phyloP scores from a whole-genome alignment of 2,797 vertebrate species.

The Cyclura pinguis region DNA sequence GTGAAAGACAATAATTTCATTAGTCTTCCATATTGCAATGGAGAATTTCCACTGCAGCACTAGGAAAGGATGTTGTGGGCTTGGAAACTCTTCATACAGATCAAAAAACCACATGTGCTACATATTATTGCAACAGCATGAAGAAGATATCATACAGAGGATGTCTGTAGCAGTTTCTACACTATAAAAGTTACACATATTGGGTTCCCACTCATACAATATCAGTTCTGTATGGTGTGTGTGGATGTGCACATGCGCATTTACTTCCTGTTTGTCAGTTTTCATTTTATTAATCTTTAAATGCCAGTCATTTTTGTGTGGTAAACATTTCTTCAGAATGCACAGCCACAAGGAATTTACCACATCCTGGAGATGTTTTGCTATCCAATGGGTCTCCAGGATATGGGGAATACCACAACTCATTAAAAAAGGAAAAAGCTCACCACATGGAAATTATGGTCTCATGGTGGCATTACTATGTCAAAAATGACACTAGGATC shows the following conservation, averaged over 20 bases:
- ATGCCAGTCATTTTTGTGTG: neutral
- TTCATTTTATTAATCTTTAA: conserved; percentile 1
- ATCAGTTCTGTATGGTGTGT: neutral
- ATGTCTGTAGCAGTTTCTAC: conserved; percentile 3
- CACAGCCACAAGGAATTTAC: conserved; percentile 27
- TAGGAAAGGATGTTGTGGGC: neutral
- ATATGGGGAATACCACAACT: conserved; percentile 9
- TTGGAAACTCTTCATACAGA: neutral
- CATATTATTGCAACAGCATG: neutral
- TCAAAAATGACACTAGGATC: conserved; percentile 12
- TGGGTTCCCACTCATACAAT: neutral
- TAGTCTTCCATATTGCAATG: neutral
- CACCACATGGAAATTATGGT: neutral
- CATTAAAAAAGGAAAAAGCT: neutral
- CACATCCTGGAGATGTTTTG: conserved; percentile 18
- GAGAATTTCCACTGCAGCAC: conserved; percentile 4
- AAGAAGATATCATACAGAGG: neutral
- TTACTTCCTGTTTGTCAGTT: neutral
- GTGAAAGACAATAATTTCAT: neutral
- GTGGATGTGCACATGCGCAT: no score
- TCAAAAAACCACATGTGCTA: neutral
- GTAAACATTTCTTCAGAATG: conserved; percentile 11
- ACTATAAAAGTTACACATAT: neutral
- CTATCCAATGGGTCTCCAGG: conserved; percentile 13
- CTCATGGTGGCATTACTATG: neutral